Evolutionary conservation across 2,888 invertebrate genomes (phyloP).

Genomic region (Rotaria socialis): DNA sequence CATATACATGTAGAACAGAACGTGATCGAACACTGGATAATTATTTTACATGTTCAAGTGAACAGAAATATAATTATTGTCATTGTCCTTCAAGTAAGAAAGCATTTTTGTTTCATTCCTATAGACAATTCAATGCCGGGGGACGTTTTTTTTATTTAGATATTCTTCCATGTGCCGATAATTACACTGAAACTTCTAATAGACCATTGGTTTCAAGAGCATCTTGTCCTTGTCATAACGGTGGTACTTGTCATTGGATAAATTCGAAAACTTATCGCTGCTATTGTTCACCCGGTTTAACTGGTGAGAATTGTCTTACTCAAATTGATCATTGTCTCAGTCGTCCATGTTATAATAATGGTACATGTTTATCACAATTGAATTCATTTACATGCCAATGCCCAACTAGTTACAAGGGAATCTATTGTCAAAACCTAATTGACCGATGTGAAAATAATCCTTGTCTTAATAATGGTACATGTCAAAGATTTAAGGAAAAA

Average conservation of each 20-base stretch:
- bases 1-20: background rate
- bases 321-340: background rate
- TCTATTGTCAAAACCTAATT: constrained; percentile 3
- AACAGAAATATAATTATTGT: background rate
- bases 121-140: too few species aligned
- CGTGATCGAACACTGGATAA: background rate
- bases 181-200: background rate
- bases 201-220: background rate
- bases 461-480: constrained; percentile 21
- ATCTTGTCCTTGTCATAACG: background rate
- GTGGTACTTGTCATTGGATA: background rate
- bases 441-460: constrained; percentile 17
- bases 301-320: background rate
- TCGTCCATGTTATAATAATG: background rate
- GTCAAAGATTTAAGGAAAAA: background rate
- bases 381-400: constrained; percentile 13
- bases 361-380: background rate
- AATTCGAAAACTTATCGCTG: background rate
- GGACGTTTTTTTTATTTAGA: background rate
- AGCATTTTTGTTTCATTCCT: too few species aligned
- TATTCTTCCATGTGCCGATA: background rate
- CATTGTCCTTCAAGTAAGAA: constrained; percentile 28
- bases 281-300: constrained; percentile 13
- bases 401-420: background rate
- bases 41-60: background rate